Base-by-base conservation (phyloP, 2,888 invertebrate genomes). In the Pseudolycoriella hygida region DNA sequence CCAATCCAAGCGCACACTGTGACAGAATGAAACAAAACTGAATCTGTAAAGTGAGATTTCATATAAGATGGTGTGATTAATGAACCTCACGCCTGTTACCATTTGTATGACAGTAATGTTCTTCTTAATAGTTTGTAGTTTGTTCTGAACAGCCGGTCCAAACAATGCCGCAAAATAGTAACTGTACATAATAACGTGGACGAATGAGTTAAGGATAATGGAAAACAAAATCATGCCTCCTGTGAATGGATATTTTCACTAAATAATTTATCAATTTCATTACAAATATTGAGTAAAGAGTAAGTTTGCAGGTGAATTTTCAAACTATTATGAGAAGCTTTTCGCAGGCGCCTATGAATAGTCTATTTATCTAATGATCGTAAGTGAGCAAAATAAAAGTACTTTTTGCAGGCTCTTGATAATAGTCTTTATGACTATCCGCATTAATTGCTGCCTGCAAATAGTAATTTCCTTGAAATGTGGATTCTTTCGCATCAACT, bases 91-190 rank as follows among this genome's bases (percentile, higher is more conserved):
- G 5, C 3, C 11, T 3, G 4, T 4, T 43, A 44, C 44, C 44
- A 44, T 44, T 44, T 44, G 44, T 17, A 44, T 40, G 12, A 39
- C 17, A 40, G 44, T 44, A 2, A 44, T 44, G 18, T 31, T 44
- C 17, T 44, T 44, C 17, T 44, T 44, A 3, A 44, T 18, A 30
- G 17, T 4, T 14, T n/a, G 18, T 8, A 44, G 31, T 40, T 44
- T 44, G 2, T 31, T 34, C 18, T 44, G 44, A 17, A 44, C 14
- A 31, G 25, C 11, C 25, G 39, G 20, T n/a, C 44, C 44, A 14
- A 44, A 44, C n/a, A 44, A 31, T 18, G 44, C 44, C 1, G 40
- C 39, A 31, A 40, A 44, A 31, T 44, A 44, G 18, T 44, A 44
- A 31, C 44, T 40, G 14, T 44, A 44, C 44, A 44, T 44, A 18